phyloP scores from a whole-genome alignment of 2,113 vertebrate species.

The Acinonyx jubatus region DNA sequence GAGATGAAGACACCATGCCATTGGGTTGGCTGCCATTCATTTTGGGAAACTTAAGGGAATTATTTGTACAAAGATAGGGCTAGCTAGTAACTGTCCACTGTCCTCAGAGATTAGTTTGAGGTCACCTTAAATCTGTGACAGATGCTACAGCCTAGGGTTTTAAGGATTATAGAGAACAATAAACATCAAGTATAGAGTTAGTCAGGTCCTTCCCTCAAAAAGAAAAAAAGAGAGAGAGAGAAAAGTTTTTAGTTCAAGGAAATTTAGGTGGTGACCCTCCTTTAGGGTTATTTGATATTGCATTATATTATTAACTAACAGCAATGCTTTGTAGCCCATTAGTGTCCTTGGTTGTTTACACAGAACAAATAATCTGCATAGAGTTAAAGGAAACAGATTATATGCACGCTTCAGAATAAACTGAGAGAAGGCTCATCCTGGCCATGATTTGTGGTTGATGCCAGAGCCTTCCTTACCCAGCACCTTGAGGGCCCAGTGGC shows the following conservation, averaged over 20 bases:
- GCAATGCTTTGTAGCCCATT: not conserved
- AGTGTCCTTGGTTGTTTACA: not conserved
- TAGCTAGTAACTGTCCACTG: not conserved
- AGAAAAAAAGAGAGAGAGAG: not conserved
- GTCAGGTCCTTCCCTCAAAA: not conserved
- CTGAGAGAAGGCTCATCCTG: not conserved
- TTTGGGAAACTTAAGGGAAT: not conserved
- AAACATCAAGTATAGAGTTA: not conserved
- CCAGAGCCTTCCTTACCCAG: not conserved
- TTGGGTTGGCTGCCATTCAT: not conserved
- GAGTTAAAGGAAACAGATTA: not conserved
- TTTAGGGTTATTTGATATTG: not conserved
- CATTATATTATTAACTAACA: not conserved
- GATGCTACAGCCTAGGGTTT: not conserved
- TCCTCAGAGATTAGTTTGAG: not conserved
- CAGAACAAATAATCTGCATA: not conserved
- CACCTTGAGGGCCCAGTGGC: not conserved
- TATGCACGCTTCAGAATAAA: not conserved
- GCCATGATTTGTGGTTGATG: not conserved
- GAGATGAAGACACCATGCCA: not conserved
- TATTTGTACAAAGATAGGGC: not conserved
- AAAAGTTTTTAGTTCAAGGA: not conserved
- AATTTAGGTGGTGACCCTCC: not conserved
- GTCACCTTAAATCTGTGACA: constrained; percentile 13
- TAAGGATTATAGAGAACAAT: not conserved